Evolutionary conservation across 92 coral and sea anemone species (phyloP), one percentile per base, ranked within the genome.

Genomic region (Montipora capitata): DNA sequence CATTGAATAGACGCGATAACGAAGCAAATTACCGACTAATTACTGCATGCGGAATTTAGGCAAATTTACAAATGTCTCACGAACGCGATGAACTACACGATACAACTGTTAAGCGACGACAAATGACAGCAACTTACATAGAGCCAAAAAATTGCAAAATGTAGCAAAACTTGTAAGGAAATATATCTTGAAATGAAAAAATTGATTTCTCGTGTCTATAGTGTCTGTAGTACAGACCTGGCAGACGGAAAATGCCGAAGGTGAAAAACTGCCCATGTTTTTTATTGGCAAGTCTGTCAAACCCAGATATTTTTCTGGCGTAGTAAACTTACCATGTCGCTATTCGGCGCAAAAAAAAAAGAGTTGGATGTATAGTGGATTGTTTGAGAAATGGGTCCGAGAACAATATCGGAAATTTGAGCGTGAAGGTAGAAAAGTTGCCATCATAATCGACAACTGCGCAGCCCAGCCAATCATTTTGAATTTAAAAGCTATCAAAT

Each of bases 311-410:
- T 74, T 81, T 72, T 5, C 58, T 7, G 87, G 87, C n/a, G 78
- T 73, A 40, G 57, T 12, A 66, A 83, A 84, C 43, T 77, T 90
- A 27, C 81, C 89, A 40, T 90, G 86, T 14, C 70, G 86, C 71
- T 84, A 90, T 85, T 72, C 77, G 49, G 59, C 89, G 27, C 27
- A 20, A 2, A 54, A 78, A 54, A 78, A 87, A 76, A 90, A 88
- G 16, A 81, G 82, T 16, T 86, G 80, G 85, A 68, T 86, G 90
- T 49, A 86, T 64, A 78, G 92, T 44, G 11, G 52, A 38, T 52
- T 89, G 40, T 89, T 84, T 62, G 89, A 89, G 79, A 85, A 89
- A 84, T 85, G 83, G 94, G 88, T 85, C 12, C 88, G 74, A 20
- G 91, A 51, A 20, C 27, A 20, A 20, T 20, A 20, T 20, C 27